Percentiles rank a stretch among this genome's conserved stretches.
phyloP scores from a whole-genome alignment of 1,140 invertebrate genomes.

The Scylla paramamosain region DNA sequence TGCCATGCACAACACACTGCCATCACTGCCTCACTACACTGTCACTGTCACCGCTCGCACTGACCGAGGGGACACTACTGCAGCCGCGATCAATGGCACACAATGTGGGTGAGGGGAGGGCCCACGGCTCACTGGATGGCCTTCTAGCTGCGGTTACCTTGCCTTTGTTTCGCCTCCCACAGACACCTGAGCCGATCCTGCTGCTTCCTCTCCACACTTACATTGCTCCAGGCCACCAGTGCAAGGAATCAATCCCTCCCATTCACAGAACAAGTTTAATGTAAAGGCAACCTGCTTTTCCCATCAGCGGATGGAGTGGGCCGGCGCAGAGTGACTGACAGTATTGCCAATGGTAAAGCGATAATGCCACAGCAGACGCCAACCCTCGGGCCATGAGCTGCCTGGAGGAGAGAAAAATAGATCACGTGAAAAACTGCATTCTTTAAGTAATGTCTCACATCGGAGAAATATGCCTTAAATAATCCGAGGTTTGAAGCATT shows the following conservation, averaged over 20 bases:
- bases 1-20: conserved; percentile 68
- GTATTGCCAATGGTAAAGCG: conserved; percentile 56
- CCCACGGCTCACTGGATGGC: conserved; percentile 62
- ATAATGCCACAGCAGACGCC: neutral
- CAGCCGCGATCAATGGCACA: conserved; percentile 72
- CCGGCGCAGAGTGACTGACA: conserved; percentile 65
- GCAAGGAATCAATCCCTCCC: neutral
- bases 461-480: neutral
- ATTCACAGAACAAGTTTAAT: conserved; percentile 54
- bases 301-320: conserved; percentile 70
- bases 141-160: conserved; percentile 32
- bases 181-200: neutral
- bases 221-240: neutral
- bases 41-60: conserved; percentile 70
- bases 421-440: neutral
- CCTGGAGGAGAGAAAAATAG: neutral
- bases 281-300: conserved; percentile 68
- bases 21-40: conserved; percentile 72
- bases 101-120: conserved; percentile 65
- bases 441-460: neutral
- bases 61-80: conserved; percentile 71
- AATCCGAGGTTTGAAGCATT: neutral
- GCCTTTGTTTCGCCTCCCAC: neutral
- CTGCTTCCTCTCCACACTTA: neutral
- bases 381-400: neutral